Evolutionary conservation across 1,140 invertebrate genomes (phyloP), one percentile per base, ranked within the genome.

Genomic region (Zaprionus lachaisei): DNA sequence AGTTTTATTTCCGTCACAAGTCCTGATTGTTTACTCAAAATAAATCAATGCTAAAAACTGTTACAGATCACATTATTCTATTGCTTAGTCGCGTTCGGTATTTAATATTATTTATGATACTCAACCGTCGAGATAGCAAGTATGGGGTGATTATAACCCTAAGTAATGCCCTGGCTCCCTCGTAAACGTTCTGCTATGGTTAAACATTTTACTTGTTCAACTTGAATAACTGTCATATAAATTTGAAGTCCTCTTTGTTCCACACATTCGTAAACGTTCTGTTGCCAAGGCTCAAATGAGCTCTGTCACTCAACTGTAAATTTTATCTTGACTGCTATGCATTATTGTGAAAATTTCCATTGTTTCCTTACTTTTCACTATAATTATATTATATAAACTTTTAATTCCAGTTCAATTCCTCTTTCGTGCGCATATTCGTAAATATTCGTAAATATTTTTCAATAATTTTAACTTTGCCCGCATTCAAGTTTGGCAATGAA

Each of bases 1-100:
- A 17, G n/a, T 17, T 47, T 47, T 47, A 47, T 47, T 47, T 47
- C 20, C 47, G 47, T 56, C 26, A 56, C 37, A 60, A 60, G 37
- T 63, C 61, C 44, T 63, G 61, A 62, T 12, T 20, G 15, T 34
- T 12, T n/a, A 37, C n/a, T 17, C 20, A 57, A 34, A 58, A 34
- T 22, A 37, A 5, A 58, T 37, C 47, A 22, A 49, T 4, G 47
- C 47, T 12, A 4, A 51, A 51, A 51, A 22, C 47, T 24, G 22
- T 51, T 22, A 47, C 41, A 47, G 41, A 47, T 47, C 41, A 47
- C 41, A 7, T 47, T 11, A 17, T 11, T 47, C 1, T 47, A 11
- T 47, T 17, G 41, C 41, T 17, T 47, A 17, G 37, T 5, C 37
- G 12, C 4, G 37, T 14, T 38, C 14, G 12, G 4, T 38, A 15